Percentiles rank a stretch among this genome's conserved stretches.
Evolutionary conservation across 2,888 invertebrate genomes (phyloP).

Genomic region (Creontiades dilutus): DNA sequence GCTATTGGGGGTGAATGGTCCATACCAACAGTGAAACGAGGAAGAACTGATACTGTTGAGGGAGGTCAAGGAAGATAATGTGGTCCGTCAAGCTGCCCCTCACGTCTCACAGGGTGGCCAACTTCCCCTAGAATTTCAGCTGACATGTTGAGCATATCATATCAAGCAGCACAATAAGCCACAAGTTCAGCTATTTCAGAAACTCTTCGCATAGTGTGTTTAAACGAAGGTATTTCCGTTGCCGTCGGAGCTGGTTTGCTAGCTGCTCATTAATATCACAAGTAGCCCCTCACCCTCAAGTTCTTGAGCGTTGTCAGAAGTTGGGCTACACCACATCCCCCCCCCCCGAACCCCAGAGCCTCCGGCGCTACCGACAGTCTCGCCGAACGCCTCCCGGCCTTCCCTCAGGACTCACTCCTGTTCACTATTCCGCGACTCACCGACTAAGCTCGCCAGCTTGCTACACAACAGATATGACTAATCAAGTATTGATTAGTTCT

Average conservation of each 20-base stretch:
- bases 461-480: too few species aligned
- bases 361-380: neutral
- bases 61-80: neutral
- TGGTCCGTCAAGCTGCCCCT: neutral
- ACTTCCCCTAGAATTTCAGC: neutral
- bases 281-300: neutral
- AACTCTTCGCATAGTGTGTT: slow-evolving; percentile 20
- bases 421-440: neutral
- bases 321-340: neutral
- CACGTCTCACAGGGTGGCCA: neutral
- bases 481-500: too few species aligned
- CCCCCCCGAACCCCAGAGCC: too few species aligned
- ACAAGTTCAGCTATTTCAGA: neutral
- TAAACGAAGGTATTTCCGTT: slow-evolving; percentile 12
- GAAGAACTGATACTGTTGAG: too few species aligned
- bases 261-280: slow-evolving; percentile 13
- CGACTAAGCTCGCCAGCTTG: too few species aligned
- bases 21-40: too few species aligned
- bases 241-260: neutral
- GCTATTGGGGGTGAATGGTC: too few species aligned
- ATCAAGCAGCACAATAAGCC: slow-evolving; percentile 10
- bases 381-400: neutral
- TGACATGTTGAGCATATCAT: neutral
- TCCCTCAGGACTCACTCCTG: neutral
- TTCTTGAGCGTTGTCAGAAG: slow-evolving; percentile 19